Evolutionary conservation across 2,797 vertebrate species (phyloP).

Genomic region (Hydrophis major): DNA sequence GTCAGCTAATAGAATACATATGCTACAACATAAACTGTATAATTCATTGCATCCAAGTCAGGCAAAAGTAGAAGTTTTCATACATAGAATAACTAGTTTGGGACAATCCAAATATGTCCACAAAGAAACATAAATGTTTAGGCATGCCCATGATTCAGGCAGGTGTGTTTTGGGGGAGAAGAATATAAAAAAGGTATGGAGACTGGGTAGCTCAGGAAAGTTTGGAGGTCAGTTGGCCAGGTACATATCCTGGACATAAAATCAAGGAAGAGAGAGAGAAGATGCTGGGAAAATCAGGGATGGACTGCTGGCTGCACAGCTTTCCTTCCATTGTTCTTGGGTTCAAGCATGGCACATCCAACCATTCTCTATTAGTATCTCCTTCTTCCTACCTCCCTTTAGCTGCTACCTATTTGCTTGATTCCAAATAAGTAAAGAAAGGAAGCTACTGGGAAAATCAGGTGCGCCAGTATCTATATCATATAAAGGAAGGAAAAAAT

Average conservation of each 20-base stretch:
- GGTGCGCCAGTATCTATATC: not conserved
- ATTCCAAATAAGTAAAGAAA: not conserved
- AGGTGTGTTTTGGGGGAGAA: not conserved
- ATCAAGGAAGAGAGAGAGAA: not conserved
- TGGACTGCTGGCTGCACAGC: not conserved
- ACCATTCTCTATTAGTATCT: not conserved
- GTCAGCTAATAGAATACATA: constrained; percentile 29
- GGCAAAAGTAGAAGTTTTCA: constrained; percentile 26
- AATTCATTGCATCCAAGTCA: constrained; percentile 33
- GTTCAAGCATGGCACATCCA: not conserved
- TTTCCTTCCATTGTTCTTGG: not conserved
- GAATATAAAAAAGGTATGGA: not conserved
- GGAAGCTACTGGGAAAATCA: not conserved
- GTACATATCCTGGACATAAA: not conserved
- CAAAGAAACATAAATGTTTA: not conserved
- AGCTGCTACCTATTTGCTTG: not conserved
- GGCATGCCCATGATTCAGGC: not conserved
- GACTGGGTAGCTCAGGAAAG: not conserved
- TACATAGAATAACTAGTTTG: not conserved
- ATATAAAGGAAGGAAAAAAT: not conserved
- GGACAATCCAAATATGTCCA: not conserved
- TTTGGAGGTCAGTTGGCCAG: not conserved
- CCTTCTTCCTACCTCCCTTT: not conserved
- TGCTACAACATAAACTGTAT: constrained; percentile 31
- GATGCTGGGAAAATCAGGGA: not conserved